Conservation (phyloP, 2,113 vertebrate genomes). For the Gallinago undulata region DNA sequence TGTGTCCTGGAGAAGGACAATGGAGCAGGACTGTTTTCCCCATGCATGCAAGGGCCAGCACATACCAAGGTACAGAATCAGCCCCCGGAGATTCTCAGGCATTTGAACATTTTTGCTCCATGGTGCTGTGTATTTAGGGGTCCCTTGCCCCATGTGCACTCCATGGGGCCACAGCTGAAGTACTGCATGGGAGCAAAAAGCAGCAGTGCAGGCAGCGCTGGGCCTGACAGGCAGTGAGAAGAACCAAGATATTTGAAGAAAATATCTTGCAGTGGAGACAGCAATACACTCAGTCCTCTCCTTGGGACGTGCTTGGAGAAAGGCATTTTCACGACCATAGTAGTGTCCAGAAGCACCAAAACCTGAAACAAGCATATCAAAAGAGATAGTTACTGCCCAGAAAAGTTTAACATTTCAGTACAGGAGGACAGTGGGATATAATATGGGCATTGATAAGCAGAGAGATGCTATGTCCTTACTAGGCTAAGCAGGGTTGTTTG, state of each 20-base stretch:
- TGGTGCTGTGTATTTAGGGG: background rate
- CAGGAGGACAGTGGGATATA: background rate
- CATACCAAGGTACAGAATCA: background rate
- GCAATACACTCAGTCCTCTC: background rate
- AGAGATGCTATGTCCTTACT: background rate
- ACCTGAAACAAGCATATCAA: background rate
- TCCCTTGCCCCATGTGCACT: background rate
- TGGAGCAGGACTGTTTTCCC: background rate
- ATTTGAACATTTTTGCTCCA: background rate
- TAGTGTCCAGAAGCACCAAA: background rate
- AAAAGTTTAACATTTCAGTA: background rate
- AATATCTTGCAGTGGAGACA: background rate
- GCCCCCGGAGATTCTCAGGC: background rate
- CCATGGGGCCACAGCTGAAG: accelerated
- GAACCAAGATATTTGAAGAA: background rate
- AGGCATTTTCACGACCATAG: background rate
- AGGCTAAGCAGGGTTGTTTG: background rate
- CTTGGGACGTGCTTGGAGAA: background rate
- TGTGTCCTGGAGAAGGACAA: background rate
- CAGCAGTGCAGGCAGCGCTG: accelerated
- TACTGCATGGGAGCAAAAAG: background rate
- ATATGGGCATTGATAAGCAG: background rate
- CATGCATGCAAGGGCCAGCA: background rate
- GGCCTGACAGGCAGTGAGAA: accelerated
- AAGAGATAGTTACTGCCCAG: background rate